Conservation (phyloP, 2,888 invertebrate genomes). For the Watsonalla cultraria region DNA sequence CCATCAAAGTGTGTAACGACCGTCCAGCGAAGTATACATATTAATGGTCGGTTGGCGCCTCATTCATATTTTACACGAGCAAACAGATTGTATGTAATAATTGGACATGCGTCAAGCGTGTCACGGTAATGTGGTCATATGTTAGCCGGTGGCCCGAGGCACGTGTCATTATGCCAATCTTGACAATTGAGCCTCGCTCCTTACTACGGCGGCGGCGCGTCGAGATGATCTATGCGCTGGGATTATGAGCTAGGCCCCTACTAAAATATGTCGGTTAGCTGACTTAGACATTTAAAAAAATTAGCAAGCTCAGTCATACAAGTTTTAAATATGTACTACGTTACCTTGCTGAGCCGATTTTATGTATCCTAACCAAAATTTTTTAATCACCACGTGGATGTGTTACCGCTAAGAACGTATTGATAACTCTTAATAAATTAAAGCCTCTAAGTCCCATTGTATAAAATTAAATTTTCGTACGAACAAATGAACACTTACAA, state of each 20-base stretch:
- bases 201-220: slow-evolving; percentile 28
- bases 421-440: neutral
- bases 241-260: slow-evolving; percentile 60
- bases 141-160: slow-evolving; percentile 60
- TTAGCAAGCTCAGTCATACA: no score
- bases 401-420: slow-evolving; percentile 2
- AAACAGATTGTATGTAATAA: slow-evolving; percentile 72
- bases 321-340: no score
- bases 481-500: slow-evolving; percentile 1
- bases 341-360: no score
- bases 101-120: slow-evolving; percentile 74
- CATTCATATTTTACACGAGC: slow-evolving; percentile 70
- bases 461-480: slow-evolving; percentile 20
- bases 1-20: slow-evolving; percentile 61
- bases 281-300: slow-evolving; percentile 11
- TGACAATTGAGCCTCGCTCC: slow-evolving; percentile 56
- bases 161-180: slow-evolving; percentile 71
- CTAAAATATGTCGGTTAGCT: slow-evolving; percentile 35
- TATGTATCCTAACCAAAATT: no score
- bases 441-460: neutral
- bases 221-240: slow-evolving; percentile 60
- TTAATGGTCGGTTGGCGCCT: slow-evolving; percentile 54
- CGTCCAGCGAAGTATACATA: slow-evolving; percentile 48
- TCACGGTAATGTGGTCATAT: slow-evolving; percentile 70
- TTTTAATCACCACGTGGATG: no score